These are phyloP conservation scores for Diglossa cyanea DNA, from an alignment of 2,797 vertebrate species.

Conservation along the genomic window DNA sequence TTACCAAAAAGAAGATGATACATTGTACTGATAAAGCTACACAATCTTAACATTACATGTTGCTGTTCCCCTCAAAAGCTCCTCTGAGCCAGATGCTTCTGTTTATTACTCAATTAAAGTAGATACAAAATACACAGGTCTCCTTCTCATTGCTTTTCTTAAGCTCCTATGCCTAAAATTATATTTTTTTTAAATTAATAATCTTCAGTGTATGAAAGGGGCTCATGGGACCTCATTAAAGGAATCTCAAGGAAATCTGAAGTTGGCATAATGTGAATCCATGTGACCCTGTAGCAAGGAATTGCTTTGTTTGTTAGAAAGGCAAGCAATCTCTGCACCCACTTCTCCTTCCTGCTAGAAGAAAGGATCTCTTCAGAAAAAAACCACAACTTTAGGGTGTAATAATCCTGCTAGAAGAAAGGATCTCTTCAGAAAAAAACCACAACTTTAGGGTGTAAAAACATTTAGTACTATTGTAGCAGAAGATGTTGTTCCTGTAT, in stretches of 20 bases:
- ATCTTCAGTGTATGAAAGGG: not conserved
- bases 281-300: not conserved
- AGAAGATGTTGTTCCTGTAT: not conserved
- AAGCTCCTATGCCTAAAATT: not conserved
- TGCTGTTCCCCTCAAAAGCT: not conserved
- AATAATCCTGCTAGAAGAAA: not conserved
- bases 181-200: not conserved
- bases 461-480: not conserved
- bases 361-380: not conserved
- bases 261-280: not conserved
- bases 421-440: not conserved
- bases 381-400: not conserved
- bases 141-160: not conserved
- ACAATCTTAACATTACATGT: not conserved
- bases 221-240: not conserved
- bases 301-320: not conserved
- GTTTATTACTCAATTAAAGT: not conserved
- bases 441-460: not conserved
- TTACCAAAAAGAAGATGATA: not conserved
- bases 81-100: not conserved
- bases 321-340: not conserved
- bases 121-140: not conserved
- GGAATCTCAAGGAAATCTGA: not conserved
- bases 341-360: not conserved
- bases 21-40: not conserved